phyloP scores from a whole-genome alignment of 2,797 vertebrate genomes.

The Labroides dimidiatus region DNA sequence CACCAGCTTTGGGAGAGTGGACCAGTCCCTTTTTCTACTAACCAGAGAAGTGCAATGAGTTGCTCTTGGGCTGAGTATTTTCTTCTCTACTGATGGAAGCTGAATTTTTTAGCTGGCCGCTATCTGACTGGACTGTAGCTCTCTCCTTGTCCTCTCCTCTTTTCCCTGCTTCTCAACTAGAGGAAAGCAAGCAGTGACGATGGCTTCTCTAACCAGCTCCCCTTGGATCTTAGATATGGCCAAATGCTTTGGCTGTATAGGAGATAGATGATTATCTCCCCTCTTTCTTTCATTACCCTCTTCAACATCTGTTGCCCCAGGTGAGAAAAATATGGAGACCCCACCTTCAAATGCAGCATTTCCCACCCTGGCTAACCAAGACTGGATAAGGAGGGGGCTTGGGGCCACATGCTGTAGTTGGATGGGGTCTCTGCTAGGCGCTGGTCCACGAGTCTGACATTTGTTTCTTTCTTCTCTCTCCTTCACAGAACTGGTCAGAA shows the following conservation, averaged over 20 bases:
- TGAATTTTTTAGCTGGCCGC: conserved; percentile 70
- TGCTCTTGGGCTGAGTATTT: conserved; percentile 74
- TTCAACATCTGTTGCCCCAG: conserved; percentile 39
- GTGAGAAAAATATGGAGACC: conserved; percentile 38
- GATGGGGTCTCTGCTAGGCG: conserved; percentile 40
- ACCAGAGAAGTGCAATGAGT: conserved; percentile 74
- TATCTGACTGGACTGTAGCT: conserved; percentile 70
- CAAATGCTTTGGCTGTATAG: conserved; percentile 77
- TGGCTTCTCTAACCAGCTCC: conserved; percentile 80
- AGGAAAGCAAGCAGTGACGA: conserved; percentile 75
- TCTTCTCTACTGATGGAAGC: conserved; percentile 71
- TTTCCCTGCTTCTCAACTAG: conserved; percentile 75
- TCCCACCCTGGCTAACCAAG: conserved; percentile 29
- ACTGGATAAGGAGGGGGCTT: conserved; percentile 21
- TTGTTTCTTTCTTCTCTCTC: conserved; percentile 44
- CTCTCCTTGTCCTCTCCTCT: conserved; percentile 45
- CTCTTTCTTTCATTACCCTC: conserved; percentile 60
- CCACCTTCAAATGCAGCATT: conserved; percentile 71
- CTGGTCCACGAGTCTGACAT: conserved; percentile 26
- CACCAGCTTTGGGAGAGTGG: conserved; percentile 68
- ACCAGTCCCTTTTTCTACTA: conserved; percentile 79
- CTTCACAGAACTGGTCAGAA: conserved; percentile 85
- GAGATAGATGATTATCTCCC: conserved; percentile 69
- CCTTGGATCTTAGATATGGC: conserved; percentile 77
- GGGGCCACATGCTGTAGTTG: conserved; percentile 68